These are phyloP conservation scores for Nomada lathburiana DNA, from an alignment of 2,888 invertebrate species.

Conservation along the genomic window DNA sequence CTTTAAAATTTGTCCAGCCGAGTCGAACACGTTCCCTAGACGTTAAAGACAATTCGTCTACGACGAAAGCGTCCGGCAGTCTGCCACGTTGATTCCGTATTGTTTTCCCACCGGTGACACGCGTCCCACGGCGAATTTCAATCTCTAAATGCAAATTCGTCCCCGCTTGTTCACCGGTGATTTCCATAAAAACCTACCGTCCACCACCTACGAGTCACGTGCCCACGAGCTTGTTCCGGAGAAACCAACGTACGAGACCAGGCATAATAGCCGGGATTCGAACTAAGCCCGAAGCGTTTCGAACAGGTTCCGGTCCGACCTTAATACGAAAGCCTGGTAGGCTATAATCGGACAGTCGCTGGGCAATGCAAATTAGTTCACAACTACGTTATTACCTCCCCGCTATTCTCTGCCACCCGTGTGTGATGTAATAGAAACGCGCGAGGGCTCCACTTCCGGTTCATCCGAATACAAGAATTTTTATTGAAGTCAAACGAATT, in stretches of 20 bases:
- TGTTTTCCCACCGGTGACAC: conserved; percentile 29
- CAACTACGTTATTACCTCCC: conserved; percentile 12
- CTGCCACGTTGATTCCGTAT: conserved; percentile 36
- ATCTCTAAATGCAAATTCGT: conserved; percentile 46
- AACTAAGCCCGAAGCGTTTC: conserved; percentile 66
- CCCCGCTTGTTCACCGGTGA: conserved; percentile 5
- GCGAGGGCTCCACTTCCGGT: conserved; percentile 45
- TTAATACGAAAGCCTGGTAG: conserved; percentile 74
- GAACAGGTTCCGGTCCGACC: conserved; percentile 69
- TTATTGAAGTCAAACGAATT: conserved; percentile 43
- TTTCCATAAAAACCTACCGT: conserved; percentile 49
- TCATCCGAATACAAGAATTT: conserved; percentile 45
- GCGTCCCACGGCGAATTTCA: conserved; percentile 43
- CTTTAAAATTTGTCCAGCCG: no score
- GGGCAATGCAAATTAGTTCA: conserved; percentile 76
- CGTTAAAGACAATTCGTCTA: not conserved
- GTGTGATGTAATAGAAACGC: conserved; percentile 70
- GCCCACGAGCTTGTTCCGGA: conserved; percentile 45
- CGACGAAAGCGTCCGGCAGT: not conserved
- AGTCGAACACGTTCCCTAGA: no score
- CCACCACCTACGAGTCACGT: conserved; percentile 65
- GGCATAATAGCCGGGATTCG: conserved; percentile 64
- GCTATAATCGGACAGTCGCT: conserved; percentile 76
- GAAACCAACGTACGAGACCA: conserved; percentile 49
- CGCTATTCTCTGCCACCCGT: conserved; percentile 54